Base-by-base conservation (phyloP, 2,113 vertebrate species). In the Anarrhichthys ocellatus region DNA sequence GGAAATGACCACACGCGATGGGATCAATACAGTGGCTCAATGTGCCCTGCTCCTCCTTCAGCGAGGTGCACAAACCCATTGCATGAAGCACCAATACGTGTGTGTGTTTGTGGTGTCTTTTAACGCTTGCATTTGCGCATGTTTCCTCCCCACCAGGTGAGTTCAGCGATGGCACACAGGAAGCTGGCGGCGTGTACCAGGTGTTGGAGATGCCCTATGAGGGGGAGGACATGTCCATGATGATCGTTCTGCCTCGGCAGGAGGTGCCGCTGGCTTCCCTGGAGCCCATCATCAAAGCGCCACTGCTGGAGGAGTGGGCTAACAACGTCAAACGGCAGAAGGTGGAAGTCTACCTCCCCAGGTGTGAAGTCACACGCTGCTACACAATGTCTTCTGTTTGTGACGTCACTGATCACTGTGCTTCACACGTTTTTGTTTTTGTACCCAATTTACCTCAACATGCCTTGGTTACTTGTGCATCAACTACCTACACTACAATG, bases 131-230 rank as follows among this genome's bases (percentile, higher is more conserved):
- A 6, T 50, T 66, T 77, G 7, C 9, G 0, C 40, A 1, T 36
- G n/a, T 63, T 22, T 56, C 20, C 17, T n/a, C 46, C 42, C 44
- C 10, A 46, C 48, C 87, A 99, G 98, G 98, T n/a, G 98, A 99
- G 91, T 99, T 99, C 93, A 99, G 97, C 50, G 98, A 99, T 68
- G 98, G 98, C 66, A 97, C 97, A 62, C 96, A 98, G 46, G 98
- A 99, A 91, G 98, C 98, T 4, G 98, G 98, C 0, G 98, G 98
- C 3, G 96, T 99, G 83, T 99, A 99, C 89, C 98, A 99, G 94
- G 98, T 99, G 14, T 84, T 99, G 83, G 98, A 99, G 94, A 98
- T 99, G 88, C 97, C 97, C 0, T 99, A 99, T 8, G 97, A 99
- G 73, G 97, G 97, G 9, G 97, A 99, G 56, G 96, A 97, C 80